Evolutionary conservation across 2,888 invertebrate species (phyloP).

Genomic region (Drosophila yooni): DNA sequence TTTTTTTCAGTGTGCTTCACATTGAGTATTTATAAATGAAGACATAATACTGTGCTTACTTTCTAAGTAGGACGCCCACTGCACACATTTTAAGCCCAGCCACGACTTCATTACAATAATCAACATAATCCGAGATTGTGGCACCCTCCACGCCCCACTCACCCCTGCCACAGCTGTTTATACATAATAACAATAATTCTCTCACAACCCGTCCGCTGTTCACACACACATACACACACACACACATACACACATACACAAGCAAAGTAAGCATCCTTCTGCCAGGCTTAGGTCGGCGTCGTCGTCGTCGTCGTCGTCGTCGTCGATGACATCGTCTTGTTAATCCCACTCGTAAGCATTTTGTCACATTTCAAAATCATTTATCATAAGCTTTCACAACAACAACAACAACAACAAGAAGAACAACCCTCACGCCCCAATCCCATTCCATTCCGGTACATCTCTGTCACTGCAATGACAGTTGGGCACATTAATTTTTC

Average conservation of each 20-base stretch:
- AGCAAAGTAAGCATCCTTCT: slow-evolving; percentile 42
- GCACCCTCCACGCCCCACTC: neutral
- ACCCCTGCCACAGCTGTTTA: neutral
- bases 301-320: slow-evolving; percentile 28
- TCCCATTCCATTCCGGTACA: slow-evolving; percentile 51
- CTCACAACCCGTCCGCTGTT: slow-evolving; percentile 20
- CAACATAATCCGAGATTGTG: slow-evolving; percentile 58
- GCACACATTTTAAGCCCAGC: neutral
- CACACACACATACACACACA: neutral
- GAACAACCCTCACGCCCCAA: slow-evolving; percentile 60
- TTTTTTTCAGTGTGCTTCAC: neutral
- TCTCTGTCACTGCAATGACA: slow-evolving; percentile 76
- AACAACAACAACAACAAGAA: slow-evolving; percentile 17
- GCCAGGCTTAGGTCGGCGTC: slow-evolving; percentile 26
- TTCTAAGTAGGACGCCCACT: slow-evolving; percentile 9
- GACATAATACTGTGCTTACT: slow-evolving; percentile 20
- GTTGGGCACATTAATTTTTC: slow-evolving; percentile 78
- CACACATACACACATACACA: neutral
- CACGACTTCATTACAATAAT: slow-evolving; percentile 70
- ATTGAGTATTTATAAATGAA: slow-evolving; percentile 9
- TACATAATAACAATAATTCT: slow-evolving; percentile 42
- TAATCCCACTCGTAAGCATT: slow-evolving; percentile 81
- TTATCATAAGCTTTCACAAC: slow-evolving; percentile 81
- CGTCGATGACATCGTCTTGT: slow-evolving; percentile 53
- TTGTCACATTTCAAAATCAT: slow-evolving; percentile 83